phyloP scores from a whole-genome alignment of 2,888 invertebrate species.

The Mycalesis mineus region DNA sequence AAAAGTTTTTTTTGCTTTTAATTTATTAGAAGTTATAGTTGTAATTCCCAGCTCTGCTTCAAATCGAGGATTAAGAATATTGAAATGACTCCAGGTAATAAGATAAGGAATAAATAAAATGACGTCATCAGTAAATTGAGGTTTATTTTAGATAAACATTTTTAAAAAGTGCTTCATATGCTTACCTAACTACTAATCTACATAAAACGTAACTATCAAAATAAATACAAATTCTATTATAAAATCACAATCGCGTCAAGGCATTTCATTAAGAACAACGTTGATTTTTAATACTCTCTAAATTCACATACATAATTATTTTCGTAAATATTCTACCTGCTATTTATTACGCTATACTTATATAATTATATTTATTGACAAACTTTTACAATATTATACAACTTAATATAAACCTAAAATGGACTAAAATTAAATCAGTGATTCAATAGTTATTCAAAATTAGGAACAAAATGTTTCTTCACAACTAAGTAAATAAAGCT shows the following conservation, averaged over 20 bases:
- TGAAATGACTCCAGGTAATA: neutral
- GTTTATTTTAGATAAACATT: slow-evolving; percentile 60
- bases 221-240: slow-evolving; percentile 55
- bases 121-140: slow-evolving; percentile 38
- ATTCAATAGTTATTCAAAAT: slow-evolving; percentile 4
- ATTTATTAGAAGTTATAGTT: too few species aligned
- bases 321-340: slow-evolving; percentile 14
- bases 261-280: slow-evolving; percentile 37
- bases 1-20: too few species aligned
- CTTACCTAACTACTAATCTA: slow-evolving; percentile 18
- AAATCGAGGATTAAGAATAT: neutral
- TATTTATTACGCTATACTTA: neutral
- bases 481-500: slow-evolving; percentile 25
- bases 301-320: slow-evolving; percentile 8
- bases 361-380: neutral
- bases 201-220: slow-evolving; percentile 27
- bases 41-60: neutral
- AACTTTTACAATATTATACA: slow-evolving; percentile 20
- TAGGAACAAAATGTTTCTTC: slow-evolving; percentile 21
- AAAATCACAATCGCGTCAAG: slow-evolving; percentile 61
- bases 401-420: neutral
- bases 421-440: neutral
- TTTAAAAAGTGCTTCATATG: slow-evolving; percentile 41
- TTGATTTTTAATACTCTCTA: slow-evolving; percentile 16
- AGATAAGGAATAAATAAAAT: slow-evolving; percentile 22